These are phyloP conservation scores for Octomys mimax DNA, from an alignment of 2,797 vertebrate species.

Conservation along the genomic window DNA sequence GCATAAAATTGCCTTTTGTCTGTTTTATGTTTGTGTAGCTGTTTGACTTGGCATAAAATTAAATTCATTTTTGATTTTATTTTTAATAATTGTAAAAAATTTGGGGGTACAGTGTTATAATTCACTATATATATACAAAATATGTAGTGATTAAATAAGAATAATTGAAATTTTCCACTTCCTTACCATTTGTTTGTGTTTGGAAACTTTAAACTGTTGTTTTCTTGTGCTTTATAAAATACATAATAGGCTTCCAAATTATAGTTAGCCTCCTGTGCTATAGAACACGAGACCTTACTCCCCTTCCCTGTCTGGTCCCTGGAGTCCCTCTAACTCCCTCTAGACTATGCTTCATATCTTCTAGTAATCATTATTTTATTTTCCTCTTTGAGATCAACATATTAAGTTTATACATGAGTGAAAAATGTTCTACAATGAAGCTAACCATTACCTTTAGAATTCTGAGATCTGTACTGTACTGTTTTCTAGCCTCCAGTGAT, in stretches of 20 bases:
- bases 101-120: neutral
- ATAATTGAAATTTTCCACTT: neutral
- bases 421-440: constrained; percentile 36
- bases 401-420: neutral
- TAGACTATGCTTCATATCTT: too few species aligned
- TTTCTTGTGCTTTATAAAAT: neutral
- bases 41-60: neutral
- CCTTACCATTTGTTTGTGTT: neutral
- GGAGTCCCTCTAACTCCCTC: neutral
- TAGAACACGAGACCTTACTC: neutral
- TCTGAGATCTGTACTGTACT: neutral
- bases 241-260: neutral
- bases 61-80: neutral
- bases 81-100: neutral
- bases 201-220: neutral
- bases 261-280: neutral
- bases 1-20: neutral
- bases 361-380: neutral
- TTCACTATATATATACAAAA: neutral
- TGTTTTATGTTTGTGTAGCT: neutral
- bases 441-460: neutral
- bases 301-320: neutral
- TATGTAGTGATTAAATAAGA: neutral
- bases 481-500: neutral
- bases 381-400: neutral